Evolutionary conservation across 2,113 vertebrate genomes (phyloP), one percentile per base, ranked within the genome.

Genomic region (Leptobrachium ailaonicum): DNA sequence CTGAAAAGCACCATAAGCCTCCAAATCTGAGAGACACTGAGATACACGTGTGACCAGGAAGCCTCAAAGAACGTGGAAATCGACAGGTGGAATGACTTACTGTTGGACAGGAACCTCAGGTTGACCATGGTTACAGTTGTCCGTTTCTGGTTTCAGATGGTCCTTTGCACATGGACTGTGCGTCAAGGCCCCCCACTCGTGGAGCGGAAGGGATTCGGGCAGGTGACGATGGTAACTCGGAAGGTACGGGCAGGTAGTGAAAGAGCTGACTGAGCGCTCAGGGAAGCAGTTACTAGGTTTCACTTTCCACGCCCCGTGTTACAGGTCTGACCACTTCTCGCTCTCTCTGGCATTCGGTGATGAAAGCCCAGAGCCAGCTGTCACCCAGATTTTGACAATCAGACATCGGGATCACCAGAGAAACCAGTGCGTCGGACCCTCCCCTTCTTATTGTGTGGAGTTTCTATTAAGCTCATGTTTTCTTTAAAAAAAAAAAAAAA

Each of bases 101-200:
- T 81, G 41, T n/a, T 10, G 20, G 79, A 82, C 64, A 74, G 79
- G 72, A 70, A 70, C 71, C 71, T 75, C 42, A 14, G 42, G 72
- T 69, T 74, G 2, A 75, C 53, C 73, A 75, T 74, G 71, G 20
- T 60, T 50, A 60, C 9, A 40, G 64, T 2, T 32, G 2, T 2
- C n/a, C n/a, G 2, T 3, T 32, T 20, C 32, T 32, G 62, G 14
- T 14, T 41, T 41, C 2, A 69, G 42, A 12, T 44, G 56, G 56
- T 50, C 47, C 4, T 4, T 5, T 50, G 4, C 47, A 50, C 4
- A 50, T 50, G 1, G 47, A 50, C 8, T 50, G 47, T 50, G 5
- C 62, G n/a, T 64, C 9, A n/a, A 3, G 32, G 62, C 4, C 56
- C 50, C 3, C 4, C 62, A 20, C 2, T 4, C 62, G 62, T 64